A percentile compares a stretch with the other conserved stretches of the same genome.
Conservation (phyloP, 2,888 invertebrate genomes). For the Amphiduros pacificus region DNA sequence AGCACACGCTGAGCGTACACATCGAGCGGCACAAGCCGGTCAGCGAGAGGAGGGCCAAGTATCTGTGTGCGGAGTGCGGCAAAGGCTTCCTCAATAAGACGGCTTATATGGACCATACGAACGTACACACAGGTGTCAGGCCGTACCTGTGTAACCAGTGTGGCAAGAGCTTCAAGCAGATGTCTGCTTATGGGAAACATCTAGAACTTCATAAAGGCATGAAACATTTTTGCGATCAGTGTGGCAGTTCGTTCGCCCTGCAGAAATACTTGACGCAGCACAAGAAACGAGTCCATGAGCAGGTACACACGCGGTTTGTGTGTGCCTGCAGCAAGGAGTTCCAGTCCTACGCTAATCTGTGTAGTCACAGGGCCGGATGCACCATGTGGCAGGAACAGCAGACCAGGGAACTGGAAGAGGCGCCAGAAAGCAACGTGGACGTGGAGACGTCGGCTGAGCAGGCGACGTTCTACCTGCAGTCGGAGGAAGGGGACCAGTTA, state of each 20-base stretch:
- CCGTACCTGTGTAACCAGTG: background rate
- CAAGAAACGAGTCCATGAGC: background rate
- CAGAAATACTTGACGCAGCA: background rate
- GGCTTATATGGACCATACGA: background rate
- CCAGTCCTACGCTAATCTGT: background rate
- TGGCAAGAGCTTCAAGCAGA: background rate
- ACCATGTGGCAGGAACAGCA: no score
- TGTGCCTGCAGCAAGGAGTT: slow-evolving; percentile 2
- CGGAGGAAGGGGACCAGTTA: background rate
- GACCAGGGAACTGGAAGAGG: no score
- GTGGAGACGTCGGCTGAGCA: background rate
- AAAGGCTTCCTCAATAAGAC: slow-evolving; percentile 8
- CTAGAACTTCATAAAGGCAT: background rate
- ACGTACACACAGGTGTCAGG: background rate
- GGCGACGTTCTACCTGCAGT: background rate
- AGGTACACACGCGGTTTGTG: background rate
- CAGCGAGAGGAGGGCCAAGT: background rate
- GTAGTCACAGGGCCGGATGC: background rate
- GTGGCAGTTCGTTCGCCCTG: background rate
- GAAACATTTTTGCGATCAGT: background rate
- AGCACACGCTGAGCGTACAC: slow-evolving; percentile 5
- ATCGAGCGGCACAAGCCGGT: slow-evolving; percentile 3
- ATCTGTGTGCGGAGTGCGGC: background rate
- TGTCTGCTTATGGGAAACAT: background rate
- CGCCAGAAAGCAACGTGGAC: background rate